Evolutionary conservation across 2,797 vertebrate genomes (phyloP).

Genomic region (Apogon talboti): DNA sequence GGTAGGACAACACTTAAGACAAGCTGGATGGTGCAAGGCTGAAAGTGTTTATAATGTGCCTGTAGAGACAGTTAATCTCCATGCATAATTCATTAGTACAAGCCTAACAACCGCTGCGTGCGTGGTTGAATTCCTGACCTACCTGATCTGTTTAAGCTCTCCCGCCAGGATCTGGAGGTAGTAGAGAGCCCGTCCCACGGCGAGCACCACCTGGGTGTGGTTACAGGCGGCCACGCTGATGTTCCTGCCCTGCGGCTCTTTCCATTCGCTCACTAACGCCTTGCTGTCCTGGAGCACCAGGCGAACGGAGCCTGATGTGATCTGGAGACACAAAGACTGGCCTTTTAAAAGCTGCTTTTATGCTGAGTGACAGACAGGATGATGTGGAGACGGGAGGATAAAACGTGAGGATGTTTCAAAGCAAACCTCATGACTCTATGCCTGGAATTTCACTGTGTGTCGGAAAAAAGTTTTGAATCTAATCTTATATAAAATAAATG

Average conservation of each 20-base stretch:
- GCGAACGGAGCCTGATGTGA: slow-evolving; percentile 95
- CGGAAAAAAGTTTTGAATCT: background rate
- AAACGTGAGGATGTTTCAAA: background rate
- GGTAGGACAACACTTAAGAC: no score
- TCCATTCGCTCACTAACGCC: slow-evolving; percentile 95
- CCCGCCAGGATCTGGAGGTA: slow-evolving; percentile 95
- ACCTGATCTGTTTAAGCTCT: slow-evolving; percentile 98
- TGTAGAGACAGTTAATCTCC: no score
- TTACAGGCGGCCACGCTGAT: slow-evolving; percentile 98
- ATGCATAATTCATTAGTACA: no score
- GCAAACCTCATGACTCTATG: background rate
- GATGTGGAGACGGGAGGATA: background rate
- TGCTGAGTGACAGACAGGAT: slow-evolving; percentile 1
- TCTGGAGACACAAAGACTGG: slow-evolving; percentile 79
- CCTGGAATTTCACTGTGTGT: background rate
- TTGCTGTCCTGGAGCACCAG: slow-evolving; percentile 96
- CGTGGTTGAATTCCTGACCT: slow-evolving; percentile 12
- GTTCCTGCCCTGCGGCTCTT: slow-evolving; percentile 97
- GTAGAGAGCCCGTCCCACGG: slow-evolving; percentile 94
- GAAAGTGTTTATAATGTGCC: no score
- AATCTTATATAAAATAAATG: background rate
- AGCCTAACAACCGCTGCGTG: background rate
- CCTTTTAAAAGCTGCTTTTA: slow-evolving; percentile 14
- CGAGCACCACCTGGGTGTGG: slow-evolving; percentile 95
- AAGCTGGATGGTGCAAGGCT: no score